These are phyloP conservation scores for Lithophane leautieri DNA, from an alignment of 2,888 invertebrate genomes.

Conservation along the genomic window DNA sequence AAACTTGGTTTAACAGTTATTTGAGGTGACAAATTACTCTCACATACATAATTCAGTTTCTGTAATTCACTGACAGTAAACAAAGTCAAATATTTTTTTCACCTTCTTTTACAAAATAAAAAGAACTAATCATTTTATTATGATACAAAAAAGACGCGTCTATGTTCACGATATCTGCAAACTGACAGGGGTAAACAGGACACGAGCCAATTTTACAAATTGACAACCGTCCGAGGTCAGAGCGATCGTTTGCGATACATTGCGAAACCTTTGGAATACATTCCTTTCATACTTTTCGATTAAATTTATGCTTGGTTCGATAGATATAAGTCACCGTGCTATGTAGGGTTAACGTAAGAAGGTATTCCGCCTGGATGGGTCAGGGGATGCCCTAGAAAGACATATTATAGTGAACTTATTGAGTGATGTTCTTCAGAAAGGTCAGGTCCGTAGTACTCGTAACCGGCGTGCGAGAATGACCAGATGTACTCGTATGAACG, in stretches of 20 bases:
- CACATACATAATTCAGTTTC: background rate
- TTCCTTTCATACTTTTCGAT: conserved; percentile 14
- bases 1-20: background rate
- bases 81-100: background rate
- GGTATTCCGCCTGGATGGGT: no score
- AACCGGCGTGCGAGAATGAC: no score
- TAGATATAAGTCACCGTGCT: no score
- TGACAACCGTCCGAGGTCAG: conserved; percentile 47
- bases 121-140: background rate
- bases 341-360: no score
- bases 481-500: no score
- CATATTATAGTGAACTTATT: no score
- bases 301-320: conserved; percentile 17
- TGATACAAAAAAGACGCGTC: background rate
- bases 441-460: no score
- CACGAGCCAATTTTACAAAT: conserved; percentile 59
- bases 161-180: conserved; percentile 28
- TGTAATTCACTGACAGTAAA: background rate
- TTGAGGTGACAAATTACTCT: background rate
- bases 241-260: conserved; percentile 31
- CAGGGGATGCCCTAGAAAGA: no score
- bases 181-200: conserved; percentile 39
- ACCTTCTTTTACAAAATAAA: conserved; percentile 16
- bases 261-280: conserved; percentile 18
- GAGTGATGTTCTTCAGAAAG: no score